Conservation (phyloP, 2,113 vertebrate species). For the Copsychus sechellarum region DNA sequence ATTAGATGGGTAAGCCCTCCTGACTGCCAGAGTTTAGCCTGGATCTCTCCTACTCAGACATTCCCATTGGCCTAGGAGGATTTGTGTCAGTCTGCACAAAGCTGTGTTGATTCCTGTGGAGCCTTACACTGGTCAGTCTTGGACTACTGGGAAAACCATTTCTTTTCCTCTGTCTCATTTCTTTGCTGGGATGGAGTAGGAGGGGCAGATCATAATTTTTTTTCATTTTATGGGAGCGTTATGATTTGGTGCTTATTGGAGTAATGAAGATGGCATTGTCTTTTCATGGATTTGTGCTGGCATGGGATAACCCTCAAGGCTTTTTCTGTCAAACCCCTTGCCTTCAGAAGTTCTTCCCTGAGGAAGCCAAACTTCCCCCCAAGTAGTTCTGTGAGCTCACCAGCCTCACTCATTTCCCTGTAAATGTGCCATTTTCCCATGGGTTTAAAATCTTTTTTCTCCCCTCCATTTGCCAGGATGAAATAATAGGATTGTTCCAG, state of each 20-base stretch:
- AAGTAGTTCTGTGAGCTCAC: background rate
- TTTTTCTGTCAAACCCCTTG: background rate
- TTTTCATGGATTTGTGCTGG: background rate
- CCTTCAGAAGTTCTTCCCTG: background rate
- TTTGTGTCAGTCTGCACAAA: background rate
- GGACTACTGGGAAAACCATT: background rate
- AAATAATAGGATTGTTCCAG: constrained; percentile 17
- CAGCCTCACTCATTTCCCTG: background rate
- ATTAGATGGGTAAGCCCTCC: background rate
- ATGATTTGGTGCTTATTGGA: fast-evolving
- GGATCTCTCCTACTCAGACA: background rate
- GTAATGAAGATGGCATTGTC: background rate
- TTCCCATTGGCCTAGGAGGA: background rate
- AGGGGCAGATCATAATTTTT: background rate
- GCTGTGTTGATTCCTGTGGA: fast-evolving
- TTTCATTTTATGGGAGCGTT: background rate
- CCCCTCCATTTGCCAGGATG: background rate
- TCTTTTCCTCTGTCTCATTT: background rate
- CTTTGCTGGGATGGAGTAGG: background rate
- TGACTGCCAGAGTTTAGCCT: background rate
- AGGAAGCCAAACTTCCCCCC: background rate
- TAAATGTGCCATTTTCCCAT: background rate
- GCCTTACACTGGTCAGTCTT: background rate
- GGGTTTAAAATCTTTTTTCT: background rate
- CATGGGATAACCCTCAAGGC: background rate